These are phyloP conservation scores for Centropus unirufus DNA, from an alignment of 2,113 vertebrate species.

Conservation along the genomic window DNA sequence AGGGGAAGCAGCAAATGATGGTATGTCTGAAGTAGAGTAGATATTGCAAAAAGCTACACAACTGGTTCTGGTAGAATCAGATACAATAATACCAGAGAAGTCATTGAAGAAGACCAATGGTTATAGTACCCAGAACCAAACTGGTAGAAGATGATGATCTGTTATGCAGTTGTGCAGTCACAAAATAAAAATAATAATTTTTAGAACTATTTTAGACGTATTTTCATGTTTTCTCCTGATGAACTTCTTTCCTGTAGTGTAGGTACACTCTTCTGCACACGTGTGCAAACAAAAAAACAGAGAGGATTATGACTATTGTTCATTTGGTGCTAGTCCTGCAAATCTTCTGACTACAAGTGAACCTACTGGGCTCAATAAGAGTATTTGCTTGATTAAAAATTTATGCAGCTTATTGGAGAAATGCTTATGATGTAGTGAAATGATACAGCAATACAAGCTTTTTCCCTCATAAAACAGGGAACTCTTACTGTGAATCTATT, in stretches of 20 bases:
- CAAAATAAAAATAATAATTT: background rate
- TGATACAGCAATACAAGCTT: background rate
- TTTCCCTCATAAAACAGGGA: background rate
- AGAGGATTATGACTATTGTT: background rate
- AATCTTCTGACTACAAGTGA: background rate
- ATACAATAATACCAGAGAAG: background rate
- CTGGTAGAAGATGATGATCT: background rate
- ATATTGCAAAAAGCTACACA: background rate
- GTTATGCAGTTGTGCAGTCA: background rate
- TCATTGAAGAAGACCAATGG: background rate
- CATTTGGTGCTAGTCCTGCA: background rate
- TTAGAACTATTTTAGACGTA: background rate
- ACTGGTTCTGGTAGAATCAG: background rate
- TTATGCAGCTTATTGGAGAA: slow-evolving; percentile 2
- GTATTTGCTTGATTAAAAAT: slow-evolving; percentile 57
- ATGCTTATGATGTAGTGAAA: background rate
- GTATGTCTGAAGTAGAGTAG: background rate
- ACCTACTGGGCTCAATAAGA: slow-evolving; percentile 23
- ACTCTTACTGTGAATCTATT: background rate
- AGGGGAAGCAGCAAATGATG: background rate
- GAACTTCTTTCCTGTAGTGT: background rate
- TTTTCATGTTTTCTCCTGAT: background rate
- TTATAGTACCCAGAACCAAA: background rate
- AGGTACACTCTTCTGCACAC: background rate
- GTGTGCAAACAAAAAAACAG: background rate